Percentiles rank a stretch among this genome's conserved stretches.
phyloP scores from a whole-genome alignment of 1,140 invertebrate genomes.

The Brachionus rubens region DNA sequence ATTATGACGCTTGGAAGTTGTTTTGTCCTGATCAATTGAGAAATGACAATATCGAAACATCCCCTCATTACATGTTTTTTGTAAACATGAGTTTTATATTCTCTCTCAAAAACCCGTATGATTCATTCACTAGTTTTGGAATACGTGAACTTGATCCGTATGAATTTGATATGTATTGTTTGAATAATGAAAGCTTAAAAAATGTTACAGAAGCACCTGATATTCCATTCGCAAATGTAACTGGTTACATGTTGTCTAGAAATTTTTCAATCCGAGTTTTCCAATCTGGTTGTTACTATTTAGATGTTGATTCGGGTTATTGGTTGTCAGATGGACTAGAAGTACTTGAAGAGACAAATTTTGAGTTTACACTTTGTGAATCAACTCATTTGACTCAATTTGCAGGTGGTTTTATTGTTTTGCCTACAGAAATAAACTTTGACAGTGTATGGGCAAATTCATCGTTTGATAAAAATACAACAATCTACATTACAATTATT shows the following conservation, averaged over 20 bases:
- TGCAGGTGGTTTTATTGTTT: conserved; percentile 57
- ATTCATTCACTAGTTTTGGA: too few relatives aligned
- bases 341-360: conserved; percentile 52
- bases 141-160: too few relatives aligned
- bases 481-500: conserved; percentile 64
- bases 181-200: too few relatives aligned
- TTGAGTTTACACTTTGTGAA: conserved; percentile 50
- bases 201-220: too few relatives aligned
- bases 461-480: conserved; percentile 64
- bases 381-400: conserved; percentile 60
- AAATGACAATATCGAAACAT: too few relatives aligned
- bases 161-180: too few relatives aligned
- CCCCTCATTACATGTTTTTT: too few relatives aligned
- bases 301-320: conserved; percentile 46
- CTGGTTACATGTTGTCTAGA: background rate
- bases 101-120: too few relatives aligned
- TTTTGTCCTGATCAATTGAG: background rate
- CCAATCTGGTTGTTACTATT: conserved; percentile 49
- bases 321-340: conserved; percentile 51
- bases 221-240: too few relatives aligned
- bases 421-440: conserved; percentile 60
- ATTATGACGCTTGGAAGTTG: background rate
- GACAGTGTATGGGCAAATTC: conserved; percentile 58
- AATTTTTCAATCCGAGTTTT: conserved; percentile 16
- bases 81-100: too few relatives aligned